Base-by-base conservation (phyloP, 2,113 vertebrate species). In the Ancistrus triradiatus region DNA sequence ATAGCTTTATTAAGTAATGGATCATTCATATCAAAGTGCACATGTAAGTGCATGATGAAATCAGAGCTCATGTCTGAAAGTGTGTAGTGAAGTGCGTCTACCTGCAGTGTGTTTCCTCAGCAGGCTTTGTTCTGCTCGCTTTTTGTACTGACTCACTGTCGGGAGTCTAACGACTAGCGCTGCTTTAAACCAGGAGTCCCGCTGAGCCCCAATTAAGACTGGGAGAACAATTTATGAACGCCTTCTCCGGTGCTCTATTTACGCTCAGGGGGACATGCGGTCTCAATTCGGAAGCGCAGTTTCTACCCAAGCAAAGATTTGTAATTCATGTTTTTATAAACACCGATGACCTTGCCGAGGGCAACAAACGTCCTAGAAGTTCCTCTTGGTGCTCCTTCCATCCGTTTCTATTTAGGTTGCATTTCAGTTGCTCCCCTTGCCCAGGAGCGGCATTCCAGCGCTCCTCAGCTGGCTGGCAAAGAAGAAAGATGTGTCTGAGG, bases 321-420 rank as follows among this genome's bases (percentile, higher is more conserved):
- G 72, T 60, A 77, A 75, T 79, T 72, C 65, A 62, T 60, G 70
- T 66, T 75, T 77, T 74, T 72, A 69, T 74, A 74, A 75, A 77
- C 72, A 75, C 73, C 47, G 62, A 68, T 77, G 75, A 79, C 75
- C 77, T 79, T 79, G 75, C 77, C 68, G 66, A 42, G 44, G 64
- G 77, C 72, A 48, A 69, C 33, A 61, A 43, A 72, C 66, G 70
- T 73, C 63, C 69, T 57, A 62, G 63, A 71, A 57, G 24, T 73
- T 75, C 66, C 71, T 73, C 47, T 14, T 38, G 40, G 51, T 63
- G 15, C 42, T 60, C 66, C 62, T 51, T 44, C n/a, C n/a, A 55
- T 63, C 44, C 48, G 35, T 65, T 78, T 37, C 33, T 56, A 43
- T 61, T 63, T 62, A 24, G 46, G 58, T 72, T 56, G 58, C 49